Base-by-base conservation (phyloP, 2,797 vertebrate genomes). In the Crocidura indochinensis region DNA sequence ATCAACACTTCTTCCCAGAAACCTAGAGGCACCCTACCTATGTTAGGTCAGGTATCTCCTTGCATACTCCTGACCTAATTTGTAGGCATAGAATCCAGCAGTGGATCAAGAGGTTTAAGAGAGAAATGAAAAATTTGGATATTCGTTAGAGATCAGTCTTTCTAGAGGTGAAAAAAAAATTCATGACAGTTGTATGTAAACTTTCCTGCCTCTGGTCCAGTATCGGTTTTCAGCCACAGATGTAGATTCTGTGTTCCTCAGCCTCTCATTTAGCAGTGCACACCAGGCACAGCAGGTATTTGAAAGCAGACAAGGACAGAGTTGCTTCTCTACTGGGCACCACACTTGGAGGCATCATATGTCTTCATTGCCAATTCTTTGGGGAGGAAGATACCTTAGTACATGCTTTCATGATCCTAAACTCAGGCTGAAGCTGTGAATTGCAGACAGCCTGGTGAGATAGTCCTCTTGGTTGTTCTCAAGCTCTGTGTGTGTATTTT, bases 391-490 rank as follows among this genome's bases (percentile, higher is more conserved):
- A 11, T 6, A 4, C 22, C 17, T 82, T 56, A 62, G 46, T 82
- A 2, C 10, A 0, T 27, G 46, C 49, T 65, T 91, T 91, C 38
- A 81, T 44, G 29, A 60, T 20, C 24, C 62, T 56, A 17, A 19
- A 20, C 17, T 87, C 10, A 19, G 62, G 20, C 62, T 47, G 15
- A 19, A 80, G 64, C 53, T 79, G 65, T 49, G n/a, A 91, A 77
- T 60, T 64, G 2, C 31, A 85, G 44, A 60, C 38, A 89, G 49
- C 49, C 49, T 72, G 80, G 82, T 75, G 53, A 82, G 77, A 72
- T 1, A 20, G 56, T 68, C 38, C 80, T 83, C 67, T 85, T 24
- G 27, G 64, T 81, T 67, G 27, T 91, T 91, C 91, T 56, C 60
- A 67, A 93, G 71, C 56, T 60, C 4, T 60, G 56, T 60, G 56